These are phyloP conservation scores for Pristionchus pacificus DNA, from an alignment of 1,140 invertebrate species.

Conservation along the genomic window DNA sequence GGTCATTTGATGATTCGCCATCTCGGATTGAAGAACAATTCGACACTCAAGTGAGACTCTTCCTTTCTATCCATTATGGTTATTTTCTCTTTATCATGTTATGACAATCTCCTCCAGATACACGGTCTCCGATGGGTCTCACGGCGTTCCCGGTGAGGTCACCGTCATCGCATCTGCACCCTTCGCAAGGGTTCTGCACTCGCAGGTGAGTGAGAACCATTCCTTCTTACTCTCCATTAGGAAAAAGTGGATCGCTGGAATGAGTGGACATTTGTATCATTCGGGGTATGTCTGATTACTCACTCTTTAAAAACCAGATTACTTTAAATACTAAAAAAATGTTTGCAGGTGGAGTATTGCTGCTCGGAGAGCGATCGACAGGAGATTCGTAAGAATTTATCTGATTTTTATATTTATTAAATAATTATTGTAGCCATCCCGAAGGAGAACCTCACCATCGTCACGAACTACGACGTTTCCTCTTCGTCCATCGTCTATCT, in stretches of 20 bases:
- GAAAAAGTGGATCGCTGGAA: too few relatives aligned
- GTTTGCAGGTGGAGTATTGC: slow-evolving; percentile 8
- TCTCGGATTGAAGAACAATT: slow-evolving; percentile 29
- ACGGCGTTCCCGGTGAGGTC: slow-evolving; percentile 36
- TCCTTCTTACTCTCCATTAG: slow-evolving; percentile 10
- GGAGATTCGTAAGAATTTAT: background rate
- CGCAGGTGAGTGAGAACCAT: slow-evolving; percentile 8
- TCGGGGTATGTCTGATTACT: too few relatives aligned
- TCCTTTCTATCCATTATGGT: too few relatives aligned
- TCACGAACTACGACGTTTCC: background rate
- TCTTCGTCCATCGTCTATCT: background rate
- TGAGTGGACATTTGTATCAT: too few relatives aligned
- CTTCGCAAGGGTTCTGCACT: slow-evolving; percentile 36
- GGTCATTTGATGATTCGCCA: slow-evolving; percentile 45
- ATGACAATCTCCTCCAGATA: slow-evolving; percentile 33
- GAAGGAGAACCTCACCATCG: background rate
- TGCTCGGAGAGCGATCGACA: slow-evolving; percentile 14
- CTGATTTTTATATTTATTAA: background rate
- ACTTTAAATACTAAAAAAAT: too few relatives aligned
- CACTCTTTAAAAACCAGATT: too few relatives aligned
- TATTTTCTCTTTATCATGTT: background rate
- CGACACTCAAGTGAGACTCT: slow-evolving; percentile 19
- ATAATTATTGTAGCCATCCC: background rate
- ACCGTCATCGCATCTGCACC: slow-evolving; percentile 28
- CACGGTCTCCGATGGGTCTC: slow-evolving; percentile 48